phyloP scores from a whole-genome alignment of 2,888 invertebrate species.

The Muschampia plurimacula region DNA sequence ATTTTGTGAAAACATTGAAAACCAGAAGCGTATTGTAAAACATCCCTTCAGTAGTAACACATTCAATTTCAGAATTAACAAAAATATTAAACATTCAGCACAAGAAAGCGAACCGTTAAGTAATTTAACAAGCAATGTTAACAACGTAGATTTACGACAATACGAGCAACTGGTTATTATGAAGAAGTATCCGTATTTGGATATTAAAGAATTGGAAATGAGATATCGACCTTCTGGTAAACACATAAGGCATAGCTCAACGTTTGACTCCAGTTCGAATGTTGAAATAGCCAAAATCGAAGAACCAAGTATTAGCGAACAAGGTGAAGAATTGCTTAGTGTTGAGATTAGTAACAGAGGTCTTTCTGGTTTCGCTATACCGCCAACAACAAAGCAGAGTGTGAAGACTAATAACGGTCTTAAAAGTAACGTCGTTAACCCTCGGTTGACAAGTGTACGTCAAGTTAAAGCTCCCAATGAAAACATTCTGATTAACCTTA shows the following conservation, averaged over 20 bases:
- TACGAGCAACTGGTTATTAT: slow-evolving; percentile 76
- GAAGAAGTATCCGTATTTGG: slow-evolving; percentile 79
- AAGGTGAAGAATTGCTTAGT: slow-evolving; percentile 53
- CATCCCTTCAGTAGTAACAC: slow-evolving; percentile 51
- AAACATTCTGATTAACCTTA: slow-evolving; percentile 50
- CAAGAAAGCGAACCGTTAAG: slow-evolving; percentile 46
- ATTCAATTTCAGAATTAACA: slow-evolving; percentile 51
- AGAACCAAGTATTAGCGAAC: slow-evolving; percentile 64
- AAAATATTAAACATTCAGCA: slow-evolving; percentile 48
- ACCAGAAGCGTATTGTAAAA: slow-evolving; percentile 48
- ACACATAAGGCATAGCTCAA: slow-evolving; percentile 61
- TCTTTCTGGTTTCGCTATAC: slow-evolving; percentile 74
- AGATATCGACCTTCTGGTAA: slow-evolving; percentile 63
- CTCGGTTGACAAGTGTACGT: neutral
- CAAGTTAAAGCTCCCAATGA: slow-evolving; percentile 40
- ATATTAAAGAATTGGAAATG: slow-evolving; percentile 68
- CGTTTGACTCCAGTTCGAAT: slow-evolving; percentile 52
- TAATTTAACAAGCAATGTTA: slow-evolving; percentile 30
- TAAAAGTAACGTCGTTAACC: slow-evolving; percentile 24
- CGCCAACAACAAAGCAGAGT: slow-evolving; percentile 54
- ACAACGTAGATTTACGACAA: slow-evolving; percentile 59
- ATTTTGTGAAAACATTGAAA: slow-evolving; percentile 48
- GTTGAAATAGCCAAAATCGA: slow-evolving; percentile 44
- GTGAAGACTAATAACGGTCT: slow-evolving; percentile 47
- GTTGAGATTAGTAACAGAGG: slow-evolving; percentile 77